Percentiles rank a stretch among this genome's conserved stretches.
phyloP scores from a whole-genome alignment of 2,113 vertebrate species.

The Eclectus roratus region DNA sequence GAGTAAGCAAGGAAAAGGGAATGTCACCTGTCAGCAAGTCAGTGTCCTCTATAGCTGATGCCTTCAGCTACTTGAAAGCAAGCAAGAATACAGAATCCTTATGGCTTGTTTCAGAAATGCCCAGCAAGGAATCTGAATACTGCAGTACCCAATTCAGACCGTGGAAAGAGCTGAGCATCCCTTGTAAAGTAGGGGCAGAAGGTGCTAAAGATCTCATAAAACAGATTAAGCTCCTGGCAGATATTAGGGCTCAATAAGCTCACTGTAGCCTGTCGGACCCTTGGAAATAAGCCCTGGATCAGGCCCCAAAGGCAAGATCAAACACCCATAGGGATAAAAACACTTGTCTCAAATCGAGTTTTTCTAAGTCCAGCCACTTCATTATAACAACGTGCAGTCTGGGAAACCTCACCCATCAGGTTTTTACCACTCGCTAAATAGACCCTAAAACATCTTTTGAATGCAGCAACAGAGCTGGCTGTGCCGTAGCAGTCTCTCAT shows the following conservation, averaged over 20 bases:
- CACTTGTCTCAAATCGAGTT: fast-evolving
- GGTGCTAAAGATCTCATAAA: not conserved
- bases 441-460: not conserved
- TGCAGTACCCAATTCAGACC: not conserved
- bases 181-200: not conserved
- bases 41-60: not conserved
- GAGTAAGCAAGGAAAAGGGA: not conserved
- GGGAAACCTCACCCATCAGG: not conserved
- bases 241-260: not conserved
- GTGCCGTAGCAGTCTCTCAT: not conserved
- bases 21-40: not conserved
- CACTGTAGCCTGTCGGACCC: not conserved
- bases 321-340: not conserved
- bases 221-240: not conserved
- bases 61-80: conserved; percentile 24
- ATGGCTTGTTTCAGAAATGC: not conserved
- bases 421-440: not conserved
- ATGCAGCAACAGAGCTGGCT: not conserved
- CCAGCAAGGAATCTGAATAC: not conserved
- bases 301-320: not conserved
- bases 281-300: not conserved
- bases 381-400: not conserved
- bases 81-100: not conserved
- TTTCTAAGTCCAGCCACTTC: not conserved
- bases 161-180: not conserved